These are phyloP conservation scores for Homalodisca vitripennis DNA, from an alignment of 1,140 invertebrate genomes.

Conservation along the genomic window DNA sequence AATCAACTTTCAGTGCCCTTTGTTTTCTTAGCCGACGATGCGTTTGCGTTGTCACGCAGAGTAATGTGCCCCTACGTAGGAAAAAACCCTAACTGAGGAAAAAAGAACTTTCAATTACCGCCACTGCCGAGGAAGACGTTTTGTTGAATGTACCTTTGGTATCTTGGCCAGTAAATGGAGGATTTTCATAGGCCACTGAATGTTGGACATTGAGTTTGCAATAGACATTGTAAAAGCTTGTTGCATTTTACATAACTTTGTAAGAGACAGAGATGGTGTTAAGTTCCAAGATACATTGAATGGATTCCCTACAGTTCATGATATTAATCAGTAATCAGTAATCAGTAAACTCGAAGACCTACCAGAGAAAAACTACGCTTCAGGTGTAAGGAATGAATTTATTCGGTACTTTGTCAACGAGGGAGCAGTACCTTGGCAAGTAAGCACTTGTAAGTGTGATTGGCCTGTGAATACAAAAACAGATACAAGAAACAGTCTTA, in stretches of 20 bases:
- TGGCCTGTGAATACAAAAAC: too few relatives aligned
- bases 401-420: too few relatives aligned
- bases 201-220: conserved; percentile 36
- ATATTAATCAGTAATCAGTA: too few relatives aligned
- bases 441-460: too few relatives aligned
- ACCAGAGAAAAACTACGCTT: too few relatives aligned
- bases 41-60: conserved; percentile 45
- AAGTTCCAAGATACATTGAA: conserved; percentile 10
- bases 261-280: conserved; percentile 26
- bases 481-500: too few relatives aligned
- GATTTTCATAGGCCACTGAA: conserved; percentile 44
- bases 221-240: conserved; percentile 40
- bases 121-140: conserved; percentile 38
- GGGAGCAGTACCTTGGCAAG: too few relatives aligned
- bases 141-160: conserved; percentile 49
- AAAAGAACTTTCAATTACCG: conserved; percentile 47
- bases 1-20: conserved; percentile 42
- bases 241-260: conserved; percentile 43
- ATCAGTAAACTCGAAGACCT: too few relatives aligned
- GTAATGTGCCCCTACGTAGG: conserved; percentile 46
- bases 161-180: conserved; percentile 47
- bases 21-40: conserved; percentile 48
- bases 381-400: too few relatives aligned
- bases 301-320: too few relatives aligned
- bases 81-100: conserved; percentile 21